These are phyloP conservation scores for Oreochromis grahami DNA, from an alignment of 2,797 vertebrate genomes.

Conservation along the genomic window DNA sequence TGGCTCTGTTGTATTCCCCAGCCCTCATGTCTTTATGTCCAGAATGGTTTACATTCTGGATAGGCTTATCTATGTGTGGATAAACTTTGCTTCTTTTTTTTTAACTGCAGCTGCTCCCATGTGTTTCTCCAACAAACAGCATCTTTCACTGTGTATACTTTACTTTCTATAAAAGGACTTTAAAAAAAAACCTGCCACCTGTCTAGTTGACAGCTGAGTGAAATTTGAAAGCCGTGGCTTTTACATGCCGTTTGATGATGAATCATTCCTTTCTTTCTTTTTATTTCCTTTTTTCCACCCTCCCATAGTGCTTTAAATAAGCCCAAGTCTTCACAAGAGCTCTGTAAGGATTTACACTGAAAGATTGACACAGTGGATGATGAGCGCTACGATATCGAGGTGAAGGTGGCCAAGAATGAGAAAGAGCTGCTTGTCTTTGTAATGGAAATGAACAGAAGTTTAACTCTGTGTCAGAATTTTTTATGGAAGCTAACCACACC, in stretches of 20 bases:
- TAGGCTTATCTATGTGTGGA: not conserved
- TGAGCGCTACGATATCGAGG: constrained; percentile 58
- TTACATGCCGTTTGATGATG: constrained; percentile 52
- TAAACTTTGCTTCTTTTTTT: not conserved
- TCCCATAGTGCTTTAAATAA: constrained; percentile 23
- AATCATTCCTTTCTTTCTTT: constrained; percentile 31
- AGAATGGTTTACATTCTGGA: not conserved
- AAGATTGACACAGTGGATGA: constrained; percentile 71
- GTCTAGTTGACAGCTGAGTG: constrained; percentile 31
- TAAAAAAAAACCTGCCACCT: constrained; percentile 24
- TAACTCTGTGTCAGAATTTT: constrained; percentile 43
- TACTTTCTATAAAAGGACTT: constrained; percentile 23
- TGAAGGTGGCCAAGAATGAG: constrained; percentile 68
- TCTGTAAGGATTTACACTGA: constrained; percentile 68
- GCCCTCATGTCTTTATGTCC: not conserved
- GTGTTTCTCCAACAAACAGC: constrained; percentile 7
- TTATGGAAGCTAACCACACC: constrained; percentile 11
- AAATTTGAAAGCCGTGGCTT: constrained; percentile 39
- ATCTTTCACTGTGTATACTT: not conserved
- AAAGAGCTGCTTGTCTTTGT: constrained; percentile 67
- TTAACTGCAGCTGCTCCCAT: not conserved
- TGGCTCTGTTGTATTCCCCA: not conserved
- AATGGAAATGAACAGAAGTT: constrained; percentile 70
- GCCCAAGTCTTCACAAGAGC: constrained; percentile 42
- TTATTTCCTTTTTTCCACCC: not conserved